Conservation (phyloP, 2,797 vertebrate genomes). For the Alcedo atthis region DNA sequence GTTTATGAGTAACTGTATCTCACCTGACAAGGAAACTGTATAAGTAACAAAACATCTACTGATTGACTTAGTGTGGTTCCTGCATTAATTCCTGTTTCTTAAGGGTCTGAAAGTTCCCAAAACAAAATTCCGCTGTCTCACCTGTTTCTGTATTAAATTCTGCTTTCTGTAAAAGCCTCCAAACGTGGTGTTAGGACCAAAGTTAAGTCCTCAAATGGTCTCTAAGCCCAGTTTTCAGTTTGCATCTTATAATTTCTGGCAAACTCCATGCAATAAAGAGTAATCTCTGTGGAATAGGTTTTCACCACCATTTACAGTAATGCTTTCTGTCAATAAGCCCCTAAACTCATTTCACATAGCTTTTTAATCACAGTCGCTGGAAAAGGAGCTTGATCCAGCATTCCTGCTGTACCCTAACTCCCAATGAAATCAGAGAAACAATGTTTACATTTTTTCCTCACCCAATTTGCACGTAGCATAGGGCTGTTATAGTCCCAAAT, state of each 20-base stretch:
- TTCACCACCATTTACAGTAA: slow-evolving; percentile 32
- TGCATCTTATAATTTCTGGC: slow-evolving; percentile 36
- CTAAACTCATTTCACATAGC: slow-evolving; percentile 24
- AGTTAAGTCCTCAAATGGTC: slow-evolving; percentile 18
- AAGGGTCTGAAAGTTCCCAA: slow-evolving; percentile 9
- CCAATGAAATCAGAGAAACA: slow-evolving; percentile 48
- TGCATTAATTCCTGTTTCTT: slow-evolving; percentile 30
- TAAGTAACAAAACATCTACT: background rate
- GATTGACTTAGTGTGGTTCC: slow-evolving; percentile 18
- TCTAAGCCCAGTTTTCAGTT: slow-evolving; percentile 40
- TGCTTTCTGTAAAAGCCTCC: slow-evolving; percentile 45
- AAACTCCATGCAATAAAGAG: slow-evolving; percentile 7
- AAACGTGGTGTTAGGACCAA: background rate
- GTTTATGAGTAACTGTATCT: background rate
- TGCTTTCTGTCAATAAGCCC: slow-evolving; percentile 43
- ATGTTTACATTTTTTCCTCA: slow-evolving; percentile 54
- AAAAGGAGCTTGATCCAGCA: slow-evolving; percentile 21
- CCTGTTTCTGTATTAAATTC: slow-evolving; percentile 35
- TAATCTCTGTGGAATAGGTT: slow-evolving; percentile 20
- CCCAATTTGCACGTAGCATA: slow-evolving; percentile 53
- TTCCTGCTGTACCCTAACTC: slow-evolving; percentile 28
- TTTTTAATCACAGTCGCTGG: slow-evolving; percentile 41
- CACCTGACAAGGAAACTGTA: slow-evolving; percentile 21
- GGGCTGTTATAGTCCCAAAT: slow-evolving; percentile 27
- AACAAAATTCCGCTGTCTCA: slow-evolving; percentile 47